phyloP scores from a whole-genome alignment of 2,113 vertebrate genomes.

The Alosa alosa region DNA sequence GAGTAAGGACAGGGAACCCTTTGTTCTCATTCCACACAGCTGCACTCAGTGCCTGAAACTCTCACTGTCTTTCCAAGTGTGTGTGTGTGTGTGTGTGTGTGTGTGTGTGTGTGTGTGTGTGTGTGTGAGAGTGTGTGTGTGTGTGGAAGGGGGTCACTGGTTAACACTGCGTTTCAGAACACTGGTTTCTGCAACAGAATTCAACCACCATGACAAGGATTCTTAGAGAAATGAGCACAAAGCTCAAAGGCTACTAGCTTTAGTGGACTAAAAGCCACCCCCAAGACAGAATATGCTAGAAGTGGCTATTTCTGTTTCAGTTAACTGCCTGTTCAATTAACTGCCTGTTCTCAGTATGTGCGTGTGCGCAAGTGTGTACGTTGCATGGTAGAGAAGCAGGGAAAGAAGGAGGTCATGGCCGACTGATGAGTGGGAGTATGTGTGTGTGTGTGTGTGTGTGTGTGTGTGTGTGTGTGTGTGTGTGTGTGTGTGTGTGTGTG shows the following conservation, averaged over 20 bases:
- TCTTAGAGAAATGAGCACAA: not conserved
- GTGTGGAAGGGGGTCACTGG: no score
- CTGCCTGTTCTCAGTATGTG: not conserved
- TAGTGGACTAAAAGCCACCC: not conserved
- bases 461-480: not conserved
- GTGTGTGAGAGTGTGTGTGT: not conserved
- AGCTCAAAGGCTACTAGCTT: not conserved
- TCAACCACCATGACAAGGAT: not conserved
- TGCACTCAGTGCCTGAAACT: slow-evolving; percentile 29
- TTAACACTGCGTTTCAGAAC: not conserved
- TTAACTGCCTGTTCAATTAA: not conserved
- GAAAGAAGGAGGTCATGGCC: slow-evolving; percentile 10
- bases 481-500: not conserved
- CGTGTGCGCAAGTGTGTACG: not conserved
- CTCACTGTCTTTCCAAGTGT: slow-evolving; percentile 1
- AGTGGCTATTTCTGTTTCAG: not conserved
- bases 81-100: not conserved
- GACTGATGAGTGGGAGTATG: not conserved
- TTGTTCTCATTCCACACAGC: slow-evolving; percentile 36
- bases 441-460: not conserved
- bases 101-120: not conserved
- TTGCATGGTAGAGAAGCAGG: not conserved
- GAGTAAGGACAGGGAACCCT: slow-evolving; percentile 34
- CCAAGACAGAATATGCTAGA: not conserved
- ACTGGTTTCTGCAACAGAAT: not conserved